phyloP scores from a whole-genome alignment of 2,797 vertebrate genomes.

The Typhlichthys subterraneus region DNA sequence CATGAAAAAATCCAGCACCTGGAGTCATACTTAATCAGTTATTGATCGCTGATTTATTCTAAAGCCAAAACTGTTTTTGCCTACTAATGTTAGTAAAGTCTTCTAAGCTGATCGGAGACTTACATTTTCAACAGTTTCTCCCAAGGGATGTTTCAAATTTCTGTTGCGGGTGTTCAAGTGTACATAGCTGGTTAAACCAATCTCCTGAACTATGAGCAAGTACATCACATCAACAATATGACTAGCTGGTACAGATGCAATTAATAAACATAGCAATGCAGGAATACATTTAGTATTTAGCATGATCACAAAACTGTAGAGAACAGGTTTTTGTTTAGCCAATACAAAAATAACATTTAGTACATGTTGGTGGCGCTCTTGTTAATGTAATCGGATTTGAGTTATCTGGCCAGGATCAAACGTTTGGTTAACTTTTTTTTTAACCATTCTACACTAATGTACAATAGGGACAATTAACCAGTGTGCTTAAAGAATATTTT shows the following conservation, averaged over 20 bases:
- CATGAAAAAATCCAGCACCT: too few relatives aligned
- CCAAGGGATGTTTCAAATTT: too few relatives aligned
- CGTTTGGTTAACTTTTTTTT: neutral
- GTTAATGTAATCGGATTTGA: neutral
- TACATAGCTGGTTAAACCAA: constrained; percentile 13
- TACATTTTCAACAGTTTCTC: too few relatives aligned
- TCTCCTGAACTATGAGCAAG: constrained; percentile 4
- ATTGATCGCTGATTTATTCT: too few relatives aligned
- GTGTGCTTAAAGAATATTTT: neutral
- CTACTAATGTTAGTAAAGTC: too few relatives aligned
- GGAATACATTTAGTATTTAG: constrained; percentile 4
- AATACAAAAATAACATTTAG: neutral
- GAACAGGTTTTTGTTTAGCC: too few relatives aligned
- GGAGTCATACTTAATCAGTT: too few relatives aligned
- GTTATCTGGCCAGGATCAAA: too few relatives aligned
- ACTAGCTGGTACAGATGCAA: constrained; percentile 1
- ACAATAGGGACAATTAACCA: neutral
- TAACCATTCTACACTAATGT: neutral
- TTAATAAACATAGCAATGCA: constrained; percentile 39
- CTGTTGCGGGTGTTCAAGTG: too few relatives aligned
- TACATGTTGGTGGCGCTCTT: neutral
- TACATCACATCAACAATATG: constrained; percentile 8
- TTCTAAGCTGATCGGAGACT: too few relatives aligned
- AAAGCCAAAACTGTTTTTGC: too few relatives aligned
- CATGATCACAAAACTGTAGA: too few relatives aligned